phyloP scores from a whole-genome alignment of 2,113 vertebrate genomes.

The Glaucidium brasilianum region DNA sequence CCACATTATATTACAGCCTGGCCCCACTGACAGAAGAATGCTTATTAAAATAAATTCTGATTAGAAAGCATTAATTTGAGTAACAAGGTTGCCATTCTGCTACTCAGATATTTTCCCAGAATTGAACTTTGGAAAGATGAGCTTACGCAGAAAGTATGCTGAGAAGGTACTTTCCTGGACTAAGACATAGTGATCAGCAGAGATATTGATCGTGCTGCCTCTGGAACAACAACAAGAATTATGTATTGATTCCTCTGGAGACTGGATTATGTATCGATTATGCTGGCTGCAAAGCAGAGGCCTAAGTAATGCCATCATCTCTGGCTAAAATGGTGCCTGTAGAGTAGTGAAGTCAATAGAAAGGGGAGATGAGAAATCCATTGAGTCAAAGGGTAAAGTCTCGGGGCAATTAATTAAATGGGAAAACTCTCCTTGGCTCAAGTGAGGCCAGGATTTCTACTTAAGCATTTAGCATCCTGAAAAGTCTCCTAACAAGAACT shows the following conservation, averaged over 20 bases:
- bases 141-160: neutral
- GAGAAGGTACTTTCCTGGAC: slow-evolving; percentile 23
- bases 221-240: slow-evolving; percentile 53
- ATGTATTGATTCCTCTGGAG: slow-evolving; percentile 54
- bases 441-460: neutral
- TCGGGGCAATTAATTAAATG: slow-evolving; percentile 49
- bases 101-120: slow-evolving; percentile 12
- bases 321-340: slow-evolving; percentile 31
- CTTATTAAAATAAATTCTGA: slow-evolving; percentile 20
- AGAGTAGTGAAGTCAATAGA: slow-evolving; percentile 52
- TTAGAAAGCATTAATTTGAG: slow-evolving; percentile 34
- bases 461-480: slow-evolving; percentile 34
- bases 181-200: slow-evolving; percentile 28
- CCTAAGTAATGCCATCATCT: slow-evolving; percentile 43
- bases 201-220: slow-evolving; percentile 13
- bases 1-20: neutral
- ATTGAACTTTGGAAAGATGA: neutral
- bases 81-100: neutral
- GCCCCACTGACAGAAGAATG: neutral
- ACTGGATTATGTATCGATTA: slow-evolving; percentile 49
- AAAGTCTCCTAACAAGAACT: slow-evolving; percentile 14
- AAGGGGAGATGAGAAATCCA: slow-evolving; percentile 57
- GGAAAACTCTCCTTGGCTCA: slow-evolving; percentile 26
- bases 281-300: slow-evolving; percentile 8
- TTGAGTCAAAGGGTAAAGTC: slow-evolving; percentile 42